A percentile compares a stretch with the other conserved stretches of the same genome.
These are phyloP conservation scores for Danio kyathit DNA, from an alignment of 2,797 vertebrate genomes.

Conservation along the genomic window DNA sequence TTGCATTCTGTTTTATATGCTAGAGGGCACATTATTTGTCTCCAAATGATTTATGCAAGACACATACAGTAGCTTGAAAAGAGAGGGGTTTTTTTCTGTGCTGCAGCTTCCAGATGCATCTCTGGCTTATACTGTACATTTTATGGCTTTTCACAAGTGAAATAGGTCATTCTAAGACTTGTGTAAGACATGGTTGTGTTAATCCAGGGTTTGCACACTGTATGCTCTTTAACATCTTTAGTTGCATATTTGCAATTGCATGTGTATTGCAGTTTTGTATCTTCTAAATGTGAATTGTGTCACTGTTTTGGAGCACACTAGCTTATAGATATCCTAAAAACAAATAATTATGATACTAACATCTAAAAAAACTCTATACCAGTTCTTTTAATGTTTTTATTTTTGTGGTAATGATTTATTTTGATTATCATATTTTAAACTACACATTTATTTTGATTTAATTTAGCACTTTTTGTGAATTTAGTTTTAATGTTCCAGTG, in stretches of 20 bases:
- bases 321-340: too few species aligned
- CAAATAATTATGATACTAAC: too few species aligned
- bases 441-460: background rate
- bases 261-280: too few species aligned
- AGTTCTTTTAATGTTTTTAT: too few species aligned
- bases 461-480: background rate
- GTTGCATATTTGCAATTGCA: too few species aligned
- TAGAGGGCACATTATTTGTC: conserved; percentile 37
- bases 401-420: background rate
- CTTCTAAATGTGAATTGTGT: too few species aligned
- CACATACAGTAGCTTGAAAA: background rate
- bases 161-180: too few species aligned
- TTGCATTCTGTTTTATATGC: conserved; percentile 42
- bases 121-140: background rate
- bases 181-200: too few species aligned
- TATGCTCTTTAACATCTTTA: too few species aligned
- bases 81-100: background rate
- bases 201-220: too few species aligned
- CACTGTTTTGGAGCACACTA: too few species aligned
- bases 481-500: background rate
- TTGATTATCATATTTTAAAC: conserved; percentile 10
- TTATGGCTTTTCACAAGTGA: background rate
- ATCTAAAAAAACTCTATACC: too few species aligned
- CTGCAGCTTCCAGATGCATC: conserved; percentile 5
- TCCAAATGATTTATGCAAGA: conserved; percentile 32